phyloP scores from a whole-genome alignment of 2,797 vertebrate species.

The Protonibea diacanthus region DNA sequence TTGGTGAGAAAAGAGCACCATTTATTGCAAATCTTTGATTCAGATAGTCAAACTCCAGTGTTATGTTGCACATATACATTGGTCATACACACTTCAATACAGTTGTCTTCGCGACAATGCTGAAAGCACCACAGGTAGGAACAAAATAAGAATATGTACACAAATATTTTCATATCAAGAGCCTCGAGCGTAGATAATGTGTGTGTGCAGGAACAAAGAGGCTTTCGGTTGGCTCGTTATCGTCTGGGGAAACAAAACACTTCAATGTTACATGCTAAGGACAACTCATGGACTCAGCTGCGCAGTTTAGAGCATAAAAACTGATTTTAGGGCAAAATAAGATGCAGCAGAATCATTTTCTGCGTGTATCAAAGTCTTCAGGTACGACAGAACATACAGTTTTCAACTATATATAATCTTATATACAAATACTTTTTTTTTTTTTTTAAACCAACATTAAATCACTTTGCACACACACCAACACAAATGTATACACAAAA shows the following conservation, averaged over 20 bases:
- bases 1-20: conserved; percentile 85
- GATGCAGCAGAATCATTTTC: conserved; percentile 46
- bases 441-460: conserved; percentile 64
- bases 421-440: conserved; percentile 73
- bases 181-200: conserved; percentile 41
- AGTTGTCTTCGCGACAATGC: conserved; percentile 70
- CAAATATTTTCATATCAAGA: conserved; percentile 65
- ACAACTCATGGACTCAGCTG: conserved; percentile 59
- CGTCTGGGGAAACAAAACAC: conserved; percentile 53
- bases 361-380: conserved; percentile 67
- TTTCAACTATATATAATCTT: conserved; percentile 76
- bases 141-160: conserved; percentile 68
- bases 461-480: conserved; percentile 53
- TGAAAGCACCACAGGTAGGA: conserved; percentile 81
- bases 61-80: conserved; percentile 75
- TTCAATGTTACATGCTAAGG: conserved; percentile 68
- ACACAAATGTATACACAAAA: conserved; percentile 33
- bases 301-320: conserved; percentile 58
- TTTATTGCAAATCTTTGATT: conserved; percentile 85
- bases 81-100: conserved; percentile 74
- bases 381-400: conserved; percentile 59
- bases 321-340: conserved; percentile 29
- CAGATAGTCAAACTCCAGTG: conserved; percentile 79
- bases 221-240: conserved; percentile 38
- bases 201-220: conserved; percentile 48